Evolutionary conservation across 2,797 vertebrate species (phyloP).

Genomic region (Acanthiza pusilla): DNA sequence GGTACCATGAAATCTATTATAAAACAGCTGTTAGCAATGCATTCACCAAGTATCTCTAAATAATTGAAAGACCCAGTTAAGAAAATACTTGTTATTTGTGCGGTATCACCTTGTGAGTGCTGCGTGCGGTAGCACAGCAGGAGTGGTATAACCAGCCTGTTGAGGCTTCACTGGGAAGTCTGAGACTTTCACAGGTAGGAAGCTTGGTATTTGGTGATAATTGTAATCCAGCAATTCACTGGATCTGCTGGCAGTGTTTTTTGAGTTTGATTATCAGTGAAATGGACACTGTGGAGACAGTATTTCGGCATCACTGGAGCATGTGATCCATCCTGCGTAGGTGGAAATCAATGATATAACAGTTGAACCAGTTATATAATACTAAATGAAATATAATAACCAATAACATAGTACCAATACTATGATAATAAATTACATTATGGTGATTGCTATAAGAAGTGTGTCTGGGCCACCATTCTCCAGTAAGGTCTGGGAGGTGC

Average conservation of each 20-base stretch:
- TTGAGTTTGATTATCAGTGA: neutral
- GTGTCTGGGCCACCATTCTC: neutral
- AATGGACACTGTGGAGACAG: neutral
- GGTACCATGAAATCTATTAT: slow-evolving; percentile 45
- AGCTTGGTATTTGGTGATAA: neutral
- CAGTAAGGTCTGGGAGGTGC: neutral
- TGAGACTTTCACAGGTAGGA: neutral
- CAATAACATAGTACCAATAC: neutral
- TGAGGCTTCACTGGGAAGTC: neutral
- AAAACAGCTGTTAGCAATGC: slow-evolving; percentile 25
- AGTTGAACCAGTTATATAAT: neutral
- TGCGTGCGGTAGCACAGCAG: neutral
- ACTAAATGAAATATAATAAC: neutral
- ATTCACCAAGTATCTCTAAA: slow-evolving; percentile 22
- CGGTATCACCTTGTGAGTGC: neutral
- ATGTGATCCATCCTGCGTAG: neutral
- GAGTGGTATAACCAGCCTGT: neutral
- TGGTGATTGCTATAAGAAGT: neutral
- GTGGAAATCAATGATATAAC: neutral
- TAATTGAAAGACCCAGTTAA: slow-evolving; percentile 39
- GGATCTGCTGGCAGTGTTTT: neutral
- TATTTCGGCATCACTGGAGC: neutral
- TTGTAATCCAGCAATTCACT: neutral
- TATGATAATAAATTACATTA: neutral
- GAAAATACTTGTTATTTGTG: slow-evolving; percentile 28